Base-by-base conservation (phyloP, 2,888 invertebrate species). In the Agriotes lineatus region DNA sequence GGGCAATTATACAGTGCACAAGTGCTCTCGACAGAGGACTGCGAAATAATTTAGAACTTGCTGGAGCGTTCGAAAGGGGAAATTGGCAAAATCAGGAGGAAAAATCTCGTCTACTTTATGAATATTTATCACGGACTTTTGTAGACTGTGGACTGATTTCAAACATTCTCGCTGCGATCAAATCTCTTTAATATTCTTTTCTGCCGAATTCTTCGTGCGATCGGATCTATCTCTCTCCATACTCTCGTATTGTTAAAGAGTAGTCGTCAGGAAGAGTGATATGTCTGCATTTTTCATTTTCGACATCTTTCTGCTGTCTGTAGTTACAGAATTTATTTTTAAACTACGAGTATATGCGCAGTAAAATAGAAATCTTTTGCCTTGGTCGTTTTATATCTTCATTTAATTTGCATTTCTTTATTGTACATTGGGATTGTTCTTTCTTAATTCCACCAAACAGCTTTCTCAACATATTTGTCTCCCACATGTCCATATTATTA, bases 51-150 rank as follows among this genome's bases (percentile, higher is more conserved):
- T 56, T 56, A 19, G 35, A 56, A 19, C 6, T 16, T 35, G 18
- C 56, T 7, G 35, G 18, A 37, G 19, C 35, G n/a, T 16, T n/a
- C 18, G 37, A 5, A 56, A 56, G 14, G 16, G 37, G 37, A 56
- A 56, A 33, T 33, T 33, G 37, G 7, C 16, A 56, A 56, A 56
- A 56, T 56, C 56, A 56, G 56, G 18, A 56, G 5, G 25, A 56
- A 35, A 56, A 56, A 56, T 37, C 20, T 56, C 7, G 25, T 7
- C 7, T 19, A 19, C 35, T 5, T 56, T 56, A 56, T 56, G 56
- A 56, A 56, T 56, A 56, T 56, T 56, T 56, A 56, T 56, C 56
- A 12, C 16, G 9, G 9, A 35, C 25, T 37, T 56, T 56, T 37
- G 19, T 37, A 1, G 12, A 30, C 14, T 6, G 1, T 18, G 3